These are phyloP conservation scores for Pandemis corylana DNA, from an alignment of 2,888 invertebrate genomes.

Conservation along the genomic window DNA sequence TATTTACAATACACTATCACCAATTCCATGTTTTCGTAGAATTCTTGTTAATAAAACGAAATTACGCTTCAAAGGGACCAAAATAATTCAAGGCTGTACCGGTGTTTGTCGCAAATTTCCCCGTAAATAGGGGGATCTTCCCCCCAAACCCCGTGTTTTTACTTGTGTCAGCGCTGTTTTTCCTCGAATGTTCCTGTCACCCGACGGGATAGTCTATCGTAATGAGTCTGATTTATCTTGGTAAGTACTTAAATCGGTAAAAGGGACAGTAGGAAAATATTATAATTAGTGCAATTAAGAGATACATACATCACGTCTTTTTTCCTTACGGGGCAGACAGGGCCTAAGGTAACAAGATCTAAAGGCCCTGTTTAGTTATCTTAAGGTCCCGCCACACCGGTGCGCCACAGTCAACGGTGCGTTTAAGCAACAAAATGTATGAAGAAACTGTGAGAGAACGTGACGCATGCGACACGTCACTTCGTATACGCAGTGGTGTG, in stretches of 20 bases:
- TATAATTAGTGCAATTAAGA: too few species aligned
- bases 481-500: too few species aligned
- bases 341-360: too few species aligned
- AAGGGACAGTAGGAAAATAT: background rate
- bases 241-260: background rate
- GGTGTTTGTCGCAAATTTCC: slow-evolving; percentile 8
- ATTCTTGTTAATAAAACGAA: background rate
- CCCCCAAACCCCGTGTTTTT: slow-evolving; percentile 16
- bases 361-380: too few species aligned
- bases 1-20: too few species aligned
- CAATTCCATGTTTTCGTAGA: background rate
- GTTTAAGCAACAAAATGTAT: too few species aligned
- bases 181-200: slow-evolving; percentile 19
- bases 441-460: too few species aligned
- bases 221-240: slow-evolving; percentile 30
- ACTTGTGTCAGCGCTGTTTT: slow-evolving; percentile 18
- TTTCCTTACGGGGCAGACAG: too few species aligned
- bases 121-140: slow-evolving; percentile 5
- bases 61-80: slow-evolving; percentile 17
- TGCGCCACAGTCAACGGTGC: too few species aligned
- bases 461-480: too few species aligned
- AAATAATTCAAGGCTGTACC: slow-evolving; percentile 1
- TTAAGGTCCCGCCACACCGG: too few species aligned
- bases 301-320: too few species aligned
- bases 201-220: slow-evolving; percentile 6